A percentile compares a stretch with the other conserved stretches of the same genome.
These are phyloP conservation scores for Pseudomugil tenellus DNA, from an alignment of 2,797 vertebrate genomes.

Conservation along the genomic window DNA sequence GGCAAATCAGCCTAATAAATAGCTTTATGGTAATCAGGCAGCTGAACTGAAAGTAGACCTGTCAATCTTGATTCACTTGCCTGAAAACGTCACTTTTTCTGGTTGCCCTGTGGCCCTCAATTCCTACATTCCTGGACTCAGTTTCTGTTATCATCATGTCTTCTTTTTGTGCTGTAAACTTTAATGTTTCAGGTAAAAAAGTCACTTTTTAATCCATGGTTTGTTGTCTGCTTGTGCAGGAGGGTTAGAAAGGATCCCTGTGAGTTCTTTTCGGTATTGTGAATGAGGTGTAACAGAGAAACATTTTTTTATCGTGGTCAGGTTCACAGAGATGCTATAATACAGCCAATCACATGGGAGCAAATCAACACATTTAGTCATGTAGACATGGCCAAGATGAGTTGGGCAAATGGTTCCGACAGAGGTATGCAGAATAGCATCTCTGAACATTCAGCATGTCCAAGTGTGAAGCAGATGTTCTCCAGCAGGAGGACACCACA, in stretches of 20 bases:
- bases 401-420: no score
- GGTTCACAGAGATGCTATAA: background rate
- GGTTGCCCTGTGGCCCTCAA: constrained; percentile 44
- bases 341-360: background rate
- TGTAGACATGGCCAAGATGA: no score
- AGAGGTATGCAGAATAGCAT: no score
- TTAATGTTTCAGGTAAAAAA: background rate
- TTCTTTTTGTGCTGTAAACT: constrained; percentile 8
- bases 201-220: background rate
- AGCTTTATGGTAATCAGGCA: constrained; percentile 88
- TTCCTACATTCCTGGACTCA: background rate
- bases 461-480: no score
- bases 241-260: no score
- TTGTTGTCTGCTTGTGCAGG: background rate
- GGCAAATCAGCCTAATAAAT: constrained; percentile 89
- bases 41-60: constrained; percentile 71
- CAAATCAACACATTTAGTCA: no score
- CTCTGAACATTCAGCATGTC: no score
- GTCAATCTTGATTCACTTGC: constrained; percentile 84
- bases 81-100: constrained; percentile 68
- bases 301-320: background rate
- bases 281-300: background rate
- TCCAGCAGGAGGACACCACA: no score
- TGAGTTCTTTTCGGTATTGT: background rate
- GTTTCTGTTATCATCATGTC: background rate